A percentile compares a stretch with the other conserved stretches of the same genome.
Conservation (phyloP, 35 echinoderm and acorn worm genomes). For the Apostichopus californicus region DNA sequence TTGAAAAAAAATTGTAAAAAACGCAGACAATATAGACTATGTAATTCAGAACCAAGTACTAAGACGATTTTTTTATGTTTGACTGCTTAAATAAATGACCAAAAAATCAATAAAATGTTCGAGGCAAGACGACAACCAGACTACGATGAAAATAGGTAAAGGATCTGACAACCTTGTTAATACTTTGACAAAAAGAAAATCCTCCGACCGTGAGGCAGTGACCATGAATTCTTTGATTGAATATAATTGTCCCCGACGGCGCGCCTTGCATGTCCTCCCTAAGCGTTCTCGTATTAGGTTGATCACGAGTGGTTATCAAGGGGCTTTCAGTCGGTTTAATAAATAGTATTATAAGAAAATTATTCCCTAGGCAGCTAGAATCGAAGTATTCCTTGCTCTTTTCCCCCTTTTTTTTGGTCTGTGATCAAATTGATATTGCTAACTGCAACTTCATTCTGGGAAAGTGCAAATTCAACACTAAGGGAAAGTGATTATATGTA, state of each 20-base stretch:
- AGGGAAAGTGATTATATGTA: no score
- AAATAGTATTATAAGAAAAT: conserved; percentile 33
- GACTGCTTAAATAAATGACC: no score
- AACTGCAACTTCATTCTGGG: no score
- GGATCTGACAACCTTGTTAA: neutral
- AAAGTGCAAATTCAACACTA: no score
- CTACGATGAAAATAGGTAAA: neutral
- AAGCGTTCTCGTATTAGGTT: neutral
- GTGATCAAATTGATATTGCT: no score
- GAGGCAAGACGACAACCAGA: neutral
- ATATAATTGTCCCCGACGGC: conserved; percentile 21
- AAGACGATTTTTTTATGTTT: no score
- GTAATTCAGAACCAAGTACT: no score
- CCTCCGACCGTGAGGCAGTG: neutral
- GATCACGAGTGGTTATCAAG: neutral
- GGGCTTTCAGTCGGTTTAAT: neutral
- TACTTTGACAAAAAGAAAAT: conserved; percentile 17
- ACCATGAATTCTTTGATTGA: conserved; percentile 26
- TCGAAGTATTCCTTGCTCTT: neutral
- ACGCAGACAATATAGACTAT: no score
- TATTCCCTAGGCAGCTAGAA: neutral
- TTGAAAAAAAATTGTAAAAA: no score
- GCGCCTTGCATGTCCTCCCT: conserved; percentile 12
- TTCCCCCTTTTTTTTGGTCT: neutral
- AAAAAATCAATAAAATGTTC: neutral